phyloP scores from a whole-genome alignment of 2,113 vertebrate species.

The Baryphthengus martii region DNA sequence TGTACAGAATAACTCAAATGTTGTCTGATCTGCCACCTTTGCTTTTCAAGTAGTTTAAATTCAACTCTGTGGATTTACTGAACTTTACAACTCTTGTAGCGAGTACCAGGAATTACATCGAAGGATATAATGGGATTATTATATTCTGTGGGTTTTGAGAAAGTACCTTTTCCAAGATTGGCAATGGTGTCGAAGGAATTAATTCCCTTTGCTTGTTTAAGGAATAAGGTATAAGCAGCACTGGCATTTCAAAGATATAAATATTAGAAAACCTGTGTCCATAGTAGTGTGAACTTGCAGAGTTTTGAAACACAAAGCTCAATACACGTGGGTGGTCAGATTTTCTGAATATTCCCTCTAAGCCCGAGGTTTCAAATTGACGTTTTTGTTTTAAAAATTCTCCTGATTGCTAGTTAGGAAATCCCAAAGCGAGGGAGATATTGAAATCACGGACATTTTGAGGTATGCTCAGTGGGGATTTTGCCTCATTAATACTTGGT shows the following conservation, averaged over 20 bases:
- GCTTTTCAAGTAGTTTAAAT: background rate
- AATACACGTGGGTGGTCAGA: background rate
- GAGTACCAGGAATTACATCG: background rate
- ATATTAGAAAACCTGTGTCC: background rate
- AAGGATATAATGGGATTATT: background rate
- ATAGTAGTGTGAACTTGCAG: background rate
- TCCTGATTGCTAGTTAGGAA: background rate
- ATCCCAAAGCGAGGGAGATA: background rate
- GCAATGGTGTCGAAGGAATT: background rate
- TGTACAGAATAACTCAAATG: background rate
- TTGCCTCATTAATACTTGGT: background rate
- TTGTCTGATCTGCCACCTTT: background rate
- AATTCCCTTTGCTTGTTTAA: background rate
- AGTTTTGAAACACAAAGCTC: background rate
- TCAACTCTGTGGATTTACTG: background rate
- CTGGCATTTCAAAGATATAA: background rate
- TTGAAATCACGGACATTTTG: fast-evolving
- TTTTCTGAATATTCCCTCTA: background rate
- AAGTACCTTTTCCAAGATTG: background rate
- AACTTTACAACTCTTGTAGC: background rate
- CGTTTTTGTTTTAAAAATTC: background rate
- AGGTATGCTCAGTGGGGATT: fast-evolving
- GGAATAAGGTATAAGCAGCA: background rate
- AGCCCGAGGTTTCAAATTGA: background rate
- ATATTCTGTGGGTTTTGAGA: background rate